These are phyloP conservation scores for Tetrao urogallus DNA, from an alignment of 2,113 vertebrate genomes.

Conservation along the genomic window DNA sequence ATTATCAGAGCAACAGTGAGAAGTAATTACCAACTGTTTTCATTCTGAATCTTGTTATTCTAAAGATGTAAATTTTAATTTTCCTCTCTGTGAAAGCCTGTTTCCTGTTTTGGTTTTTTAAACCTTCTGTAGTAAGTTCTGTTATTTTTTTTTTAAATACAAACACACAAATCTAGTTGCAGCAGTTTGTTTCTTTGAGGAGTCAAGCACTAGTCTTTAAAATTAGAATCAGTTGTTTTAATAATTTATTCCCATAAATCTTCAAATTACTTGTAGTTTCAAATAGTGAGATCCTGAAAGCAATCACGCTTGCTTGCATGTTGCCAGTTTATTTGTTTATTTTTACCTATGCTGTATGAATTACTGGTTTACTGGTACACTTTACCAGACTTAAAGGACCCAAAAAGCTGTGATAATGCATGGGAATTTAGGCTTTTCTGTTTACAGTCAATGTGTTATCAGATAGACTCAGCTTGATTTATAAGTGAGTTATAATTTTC, in stretches of 20 bases:
- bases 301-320: neutral
- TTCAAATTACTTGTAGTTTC: neutral
- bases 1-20: neutral
- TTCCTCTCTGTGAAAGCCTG: neutral
- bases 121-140: neutral
- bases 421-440: neutral
- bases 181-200: neutral
- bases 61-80: neutral
- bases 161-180: neutral
- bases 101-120: neutral
- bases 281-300: neutral
- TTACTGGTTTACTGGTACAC: neutral
- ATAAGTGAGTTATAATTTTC: neutral
- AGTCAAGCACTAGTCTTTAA: neutral
- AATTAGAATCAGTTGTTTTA: neutral
- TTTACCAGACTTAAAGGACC: neutral
- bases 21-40: neutral
- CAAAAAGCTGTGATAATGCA: neutral
- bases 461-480: neutral
- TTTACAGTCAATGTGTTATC: neutral
- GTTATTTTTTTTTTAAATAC: neutral
- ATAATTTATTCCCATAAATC: neutral
- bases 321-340: neutral
- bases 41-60: neutral
- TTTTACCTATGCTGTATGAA: neutral